phyloP scores from a whole-genome alignment of 1,140 invertebrate species.

The Venturia canescens region DNA sequence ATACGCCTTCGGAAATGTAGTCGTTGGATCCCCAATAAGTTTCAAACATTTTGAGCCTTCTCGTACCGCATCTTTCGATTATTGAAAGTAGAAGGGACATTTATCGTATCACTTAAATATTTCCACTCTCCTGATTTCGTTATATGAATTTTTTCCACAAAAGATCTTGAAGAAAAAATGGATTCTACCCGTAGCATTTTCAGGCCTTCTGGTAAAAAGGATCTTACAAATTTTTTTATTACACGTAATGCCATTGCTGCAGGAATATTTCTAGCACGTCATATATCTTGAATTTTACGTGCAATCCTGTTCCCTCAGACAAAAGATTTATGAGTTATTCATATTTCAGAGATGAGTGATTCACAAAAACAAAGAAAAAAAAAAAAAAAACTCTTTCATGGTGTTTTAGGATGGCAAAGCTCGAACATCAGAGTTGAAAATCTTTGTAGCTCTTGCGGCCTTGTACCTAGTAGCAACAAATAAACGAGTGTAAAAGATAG shows the following conservation, averaged over 20 bases:
- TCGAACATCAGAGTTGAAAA: conserved; percentile 5
- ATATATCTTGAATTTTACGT: neutral
- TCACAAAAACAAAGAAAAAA: neutral
- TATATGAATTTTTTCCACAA: neutral
- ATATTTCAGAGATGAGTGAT: neutral
- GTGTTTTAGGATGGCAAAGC: neutral
- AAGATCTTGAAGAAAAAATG: neutral
- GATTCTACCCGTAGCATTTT: neutral
- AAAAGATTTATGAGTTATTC: conserved; percentile 34
- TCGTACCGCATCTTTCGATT: conserved; percentile 3
- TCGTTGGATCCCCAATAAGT: neutral
- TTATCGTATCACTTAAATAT: conserved; percentile 6
- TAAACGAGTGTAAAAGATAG: neutral
- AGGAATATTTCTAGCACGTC: too few relatives aligned
- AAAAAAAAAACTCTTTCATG: neutral
- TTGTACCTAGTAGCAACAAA: neutral
- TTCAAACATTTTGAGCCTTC: neutral
- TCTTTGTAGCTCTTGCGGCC: conserved; percentile 11
- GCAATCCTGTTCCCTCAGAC: neutral
- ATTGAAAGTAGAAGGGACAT: conserved; percentile 15
- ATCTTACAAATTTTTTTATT: too few relatives aligned
- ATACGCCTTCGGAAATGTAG: neutral
- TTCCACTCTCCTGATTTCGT: neutral
- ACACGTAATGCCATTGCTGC: too few relatives aligned
- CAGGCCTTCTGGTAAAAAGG: too few relatives aligned